A percentile compares a stretch with the other conserved stretches of the same genome.
These are phyloP conservation scores for Thalassoma bifasciatum DNA, from an alignment of 2,113 vertebrate species.

Conservation along the genomic window DNA sequence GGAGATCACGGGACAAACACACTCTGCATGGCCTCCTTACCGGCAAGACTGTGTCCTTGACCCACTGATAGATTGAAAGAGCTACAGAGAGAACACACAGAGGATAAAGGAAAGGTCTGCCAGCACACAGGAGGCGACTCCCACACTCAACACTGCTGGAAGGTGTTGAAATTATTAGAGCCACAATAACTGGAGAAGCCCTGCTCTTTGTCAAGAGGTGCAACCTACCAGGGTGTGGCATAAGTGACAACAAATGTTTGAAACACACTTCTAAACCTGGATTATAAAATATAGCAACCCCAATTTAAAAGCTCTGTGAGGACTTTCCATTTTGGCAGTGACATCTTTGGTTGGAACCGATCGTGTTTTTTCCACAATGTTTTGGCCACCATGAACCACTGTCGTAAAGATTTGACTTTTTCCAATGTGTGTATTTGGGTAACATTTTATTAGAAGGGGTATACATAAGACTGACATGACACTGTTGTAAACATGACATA, in stretches of 20 bases:
- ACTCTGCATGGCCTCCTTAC: constrained; percentile 61
- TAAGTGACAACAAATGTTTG: no score
- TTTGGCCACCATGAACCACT: no score
- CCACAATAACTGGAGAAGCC: not conserved
- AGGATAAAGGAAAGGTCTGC: constrained; percentile 22
- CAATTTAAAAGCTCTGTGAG: no score
- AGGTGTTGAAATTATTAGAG: not conserved
- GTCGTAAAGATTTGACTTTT: no score
- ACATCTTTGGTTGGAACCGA: no score
- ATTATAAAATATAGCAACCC: not conserved
- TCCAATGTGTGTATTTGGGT: no score
- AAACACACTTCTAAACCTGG: not conserved
- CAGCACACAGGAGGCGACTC: not conserved
- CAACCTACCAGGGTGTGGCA: not conserved
- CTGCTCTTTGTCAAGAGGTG: not conserved
- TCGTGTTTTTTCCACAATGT: no score
- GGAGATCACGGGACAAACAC: constrained; percentile 48
- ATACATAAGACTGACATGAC: no score
- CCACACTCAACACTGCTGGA: not conserved
- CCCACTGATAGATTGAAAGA: constrained; percentile 53
- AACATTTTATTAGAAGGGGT: no score
- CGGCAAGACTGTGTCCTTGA: constrained; percentile 64
- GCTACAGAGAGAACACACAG: constrained; percentile 18
- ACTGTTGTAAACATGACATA: no score
- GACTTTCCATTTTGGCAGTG: no score